phyloP scores from a whole-genome alignment of 2,113 vertebrate genomes.

The Hyla sarda region DNA sequence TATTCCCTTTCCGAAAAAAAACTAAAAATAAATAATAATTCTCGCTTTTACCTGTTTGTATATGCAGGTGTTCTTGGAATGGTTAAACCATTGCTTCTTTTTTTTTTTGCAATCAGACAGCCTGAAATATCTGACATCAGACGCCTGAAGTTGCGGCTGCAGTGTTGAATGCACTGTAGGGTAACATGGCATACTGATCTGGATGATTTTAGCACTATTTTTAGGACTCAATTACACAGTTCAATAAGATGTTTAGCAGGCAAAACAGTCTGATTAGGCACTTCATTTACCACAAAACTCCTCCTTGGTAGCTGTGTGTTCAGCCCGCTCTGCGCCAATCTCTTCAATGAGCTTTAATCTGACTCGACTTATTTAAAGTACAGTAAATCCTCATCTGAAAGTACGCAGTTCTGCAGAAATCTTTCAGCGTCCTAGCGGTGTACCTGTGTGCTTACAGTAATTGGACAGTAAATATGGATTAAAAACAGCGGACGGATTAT shows the following conservation, averaged over 20 bases:
- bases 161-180: constrained; percentile 43
- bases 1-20: background rate
- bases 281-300: constrained; percentile 54
- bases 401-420: background rate
- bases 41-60: background rate
- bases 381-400: constrained; percentile 35
- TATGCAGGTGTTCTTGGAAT: background rate
- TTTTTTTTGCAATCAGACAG: background rate
- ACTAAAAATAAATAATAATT: too few species aligned
- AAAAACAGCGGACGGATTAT: constrained; percentile 5
- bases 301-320: constrained; percentile 41
- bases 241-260: constrained; percentile 57
- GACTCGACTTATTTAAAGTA: constrained; percentile 47
- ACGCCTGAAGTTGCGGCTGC: background rate
- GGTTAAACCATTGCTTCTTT: background rate
- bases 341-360: constrained; percentile 44
- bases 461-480: constrained; percentile 20
- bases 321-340: constrained; percentile 35
- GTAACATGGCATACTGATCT: constrained; percentile 48
- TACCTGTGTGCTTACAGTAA: constrained; percentile 22
- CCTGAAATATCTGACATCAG: constrained; percentile 8
- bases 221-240: constrained; percentile 57
- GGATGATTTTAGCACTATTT: constrained; percentile 55
- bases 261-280: constrained; percentile 57
- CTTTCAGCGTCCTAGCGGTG: background rate